Percentiles rank a stretch among this genome's conserved stretches.
phyloP scores from a whole-genome alignment of 2,888 invertebrate genomes.

The Parnassius apollo region DNA sequence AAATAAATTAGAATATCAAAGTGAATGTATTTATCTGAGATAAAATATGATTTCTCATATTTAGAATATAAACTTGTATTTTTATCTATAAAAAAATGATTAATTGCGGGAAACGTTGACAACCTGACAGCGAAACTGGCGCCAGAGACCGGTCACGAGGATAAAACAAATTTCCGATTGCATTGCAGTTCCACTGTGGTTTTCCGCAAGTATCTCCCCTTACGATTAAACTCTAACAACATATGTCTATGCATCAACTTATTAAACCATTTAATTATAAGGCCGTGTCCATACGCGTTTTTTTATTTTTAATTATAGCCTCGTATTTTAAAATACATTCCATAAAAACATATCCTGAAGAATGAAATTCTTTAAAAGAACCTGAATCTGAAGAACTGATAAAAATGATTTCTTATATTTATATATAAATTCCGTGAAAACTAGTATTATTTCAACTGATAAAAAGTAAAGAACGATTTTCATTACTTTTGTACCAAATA shows the following conservation, averaged over 20 bases:
- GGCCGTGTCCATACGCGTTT: neutral
- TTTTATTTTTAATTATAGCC: neutral
- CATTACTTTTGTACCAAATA: too few species aligned
- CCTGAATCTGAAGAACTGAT: too few species aligned
- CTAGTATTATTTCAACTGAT: too few species aligned
- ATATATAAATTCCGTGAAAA: too few species aligned
- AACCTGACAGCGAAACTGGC: slow-evolving; percentile 13
- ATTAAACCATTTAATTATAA: slow-evolving; percentile 14
- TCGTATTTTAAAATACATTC: neutral
- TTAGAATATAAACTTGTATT: slow-evolving; percentile 1
- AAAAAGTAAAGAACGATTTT: too few species aligned
- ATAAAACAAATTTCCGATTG: slow-evolving; percentile 21
- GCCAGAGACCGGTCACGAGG: slow-evolving; percentile 15
- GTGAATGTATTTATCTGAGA: too few species aligned
- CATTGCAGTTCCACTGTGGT: slow-evolving; percentile 21
- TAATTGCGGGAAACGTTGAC: slow-evolving; percentile 9
- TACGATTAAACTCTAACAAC: slow-evolving; percentile 6
- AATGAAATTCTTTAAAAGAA: too few species aligned
- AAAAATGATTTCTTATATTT: too few species aligned
- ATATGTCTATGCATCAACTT: slow-evolving; percentile 6
- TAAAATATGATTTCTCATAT: too few species aligned
- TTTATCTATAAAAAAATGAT: slow-evolving; percentile 11
- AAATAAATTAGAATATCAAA: too few species aligned
- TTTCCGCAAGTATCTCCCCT: slow-evolving; percentile 24
- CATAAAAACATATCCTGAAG: too few species aligned